phyloP scores from a whole-genome alignment of 1,140 invertebrate genomes.

The Periplaneta americana region DNA sequence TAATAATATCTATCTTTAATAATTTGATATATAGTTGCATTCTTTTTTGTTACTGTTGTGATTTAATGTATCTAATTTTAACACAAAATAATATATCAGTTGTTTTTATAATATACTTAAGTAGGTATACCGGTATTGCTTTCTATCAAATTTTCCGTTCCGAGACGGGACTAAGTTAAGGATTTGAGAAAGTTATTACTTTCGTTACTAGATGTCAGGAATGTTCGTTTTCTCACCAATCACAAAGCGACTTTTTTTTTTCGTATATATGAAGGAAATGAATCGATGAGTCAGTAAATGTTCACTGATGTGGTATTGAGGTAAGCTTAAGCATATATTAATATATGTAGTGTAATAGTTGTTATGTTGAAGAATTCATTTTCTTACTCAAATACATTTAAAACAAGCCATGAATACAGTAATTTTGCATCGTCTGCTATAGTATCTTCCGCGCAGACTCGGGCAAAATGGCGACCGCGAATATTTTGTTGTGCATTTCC shows the following conservation, averaged over 20 bases:
- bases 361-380: not conserved
- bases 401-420: conserved; percentile 3
- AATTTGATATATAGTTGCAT: too few relatives aligned
- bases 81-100: too few relatives aligned
- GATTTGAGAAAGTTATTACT: not conserved
- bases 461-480: conserved; percentile 36
- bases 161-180: not conserved
- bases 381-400: not conserved
- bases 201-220: conserved; percentile 16
- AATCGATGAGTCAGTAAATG: conserved; percentile 8
- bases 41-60: too few relatives aligned
- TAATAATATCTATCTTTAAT: too few relatives aligned
- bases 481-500: conserved; percentile 24
- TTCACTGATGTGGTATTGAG: not conserved
- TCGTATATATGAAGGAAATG: not conserved
- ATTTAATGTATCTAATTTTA: too few relatives aligned
- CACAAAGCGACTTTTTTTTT: conserved; percentile 4
- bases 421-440: conserved; percentile 38
- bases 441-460: conserved; percentile 46
- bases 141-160: too few relatives aligned
- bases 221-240: conserved; percentile 6
- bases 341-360: not conserved
- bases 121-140: too few relatives aligned
- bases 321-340: not conserved
- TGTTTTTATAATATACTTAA: too few relatives aligned